phyloP scores from a whole-genome alignment of 37 sponge, comb jelly and placozoan species.

The Bolinopsis microptera region DNA sequence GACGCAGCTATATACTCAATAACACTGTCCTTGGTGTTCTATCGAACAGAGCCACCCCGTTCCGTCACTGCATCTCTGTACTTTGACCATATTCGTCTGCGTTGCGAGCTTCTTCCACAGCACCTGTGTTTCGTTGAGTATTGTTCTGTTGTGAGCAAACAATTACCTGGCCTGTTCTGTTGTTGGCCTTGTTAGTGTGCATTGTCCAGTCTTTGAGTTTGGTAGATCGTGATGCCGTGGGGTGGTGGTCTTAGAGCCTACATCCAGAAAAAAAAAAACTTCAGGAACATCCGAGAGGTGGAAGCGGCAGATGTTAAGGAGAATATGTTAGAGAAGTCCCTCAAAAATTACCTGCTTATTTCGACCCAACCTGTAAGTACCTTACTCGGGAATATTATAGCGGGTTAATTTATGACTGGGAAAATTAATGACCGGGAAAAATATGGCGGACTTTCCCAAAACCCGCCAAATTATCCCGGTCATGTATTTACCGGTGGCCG shows the following conservation, averaged over 20 bases:
- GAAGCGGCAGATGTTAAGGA: neutral
- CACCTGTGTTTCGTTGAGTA: too few relatives aligned
- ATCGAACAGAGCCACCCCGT: neutral
- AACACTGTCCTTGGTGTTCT: neutral
- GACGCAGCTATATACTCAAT: neutral
- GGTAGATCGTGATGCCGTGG: constrained; percentile 1
- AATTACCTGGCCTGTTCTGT: too few relatives aligned
- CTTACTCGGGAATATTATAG: too few relatives aligned
- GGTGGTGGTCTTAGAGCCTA: neutral
- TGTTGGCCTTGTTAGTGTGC: too few relatives aligned
- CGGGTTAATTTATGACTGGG: too few relatives aligned
- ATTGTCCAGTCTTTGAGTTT: too few relatives aligned
- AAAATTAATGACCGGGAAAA: too few relatives aligned
- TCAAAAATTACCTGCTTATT: constrained; percentile 16
- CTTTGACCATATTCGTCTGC: neutral
- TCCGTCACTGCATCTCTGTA: neutral
- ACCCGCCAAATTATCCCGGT: too few relatives aligned
- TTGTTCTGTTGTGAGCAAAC: too few relatives aligned
- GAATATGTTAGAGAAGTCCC: neutral
- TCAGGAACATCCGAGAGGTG: too few relatives aligned
- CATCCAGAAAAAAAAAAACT: constrained; percentile 1
- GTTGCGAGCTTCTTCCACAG: neutral
- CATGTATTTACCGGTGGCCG: too few relatives aligned
- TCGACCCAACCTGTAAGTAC: neutral
- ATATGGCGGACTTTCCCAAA: too few relatives aligned